Percentiles rank a stretch among this genome's conserved stretches.
Conservation (phyloP, 2,797 vertebrate species). For the Gambusia yucatana region DNA sequence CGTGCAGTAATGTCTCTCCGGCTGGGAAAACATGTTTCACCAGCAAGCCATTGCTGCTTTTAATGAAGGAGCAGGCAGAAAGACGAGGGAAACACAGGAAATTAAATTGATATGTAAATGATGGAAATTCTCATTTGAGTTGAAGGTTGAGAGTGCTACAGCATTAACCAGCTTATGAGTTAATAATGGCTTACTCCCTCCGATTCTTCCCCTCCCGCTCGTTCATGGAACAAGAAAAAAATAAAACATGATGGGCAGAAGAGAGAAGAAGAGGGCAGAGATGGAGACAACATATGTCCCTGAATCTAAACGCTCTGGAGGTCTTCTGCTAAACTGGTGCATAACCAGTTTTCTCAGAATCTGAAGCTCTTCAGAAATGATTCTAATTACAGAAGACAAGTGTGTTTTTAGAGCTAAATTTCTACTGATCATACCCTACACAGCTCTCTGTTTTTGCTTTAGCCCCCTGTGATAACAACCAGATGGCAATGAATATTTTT, state of each 20-base stretch:
- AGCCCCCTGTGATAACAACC: slow-evolving; percentile 58
- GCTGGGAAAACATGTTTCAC: slow-evolving; percentile 68
- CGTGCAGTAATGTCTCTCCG: slow-evolving; percentile 17
- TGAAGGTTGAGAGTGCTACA: slow-evolving; percentile 79
- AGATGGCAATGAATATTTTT: slow-evolving; percentile 74
- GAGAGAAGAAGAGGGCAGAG: slow-evolving; percentile 41
- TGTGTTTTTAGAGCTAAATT: slow-evolving; percentile 41
- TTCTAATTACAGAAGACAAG: slow-evolving; percentile 37
- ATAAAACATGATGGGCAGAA: slow-evolving; percentile 29
- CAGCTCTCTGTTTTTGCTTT: slow-evolving; percentile 6
- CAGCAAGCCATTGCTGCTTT: slow-evolving; percentile 68
- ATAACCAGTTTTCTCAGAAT: slow-evolving; percentile 65
- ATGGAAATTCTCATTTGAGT: slow-evolving; percentile 81
- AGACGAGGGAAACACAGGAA: slow-evolving; percentile 70
- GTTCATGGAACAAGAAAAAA: not conserved
- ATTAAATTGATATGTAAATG: slow-evolving; percentile 86
- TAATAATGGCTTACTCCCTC: slow-evolving; percentile 69
- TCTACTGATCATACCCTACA: slow-evolving; percentile 19
- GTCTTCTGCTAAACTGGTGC: slow-evolving; percentile 58
- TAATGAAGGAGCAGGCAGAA: slow-evolving; percentile 68
- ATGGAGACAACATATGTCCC: slow-evolving; percentile 78
- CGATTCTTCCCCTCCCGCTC: slow-evolving; percentile 21
- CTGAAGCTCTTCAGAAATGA: slow-evolving; percentile 1
- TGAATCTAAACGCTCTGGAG: slow-evolving; percentile 62
- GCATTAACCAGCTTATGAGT: slow-evolving; percentile 82